Base-by-base conservation (phyloP, 2,113 vertebrate species). In the Mixornis gularis region DNA sequence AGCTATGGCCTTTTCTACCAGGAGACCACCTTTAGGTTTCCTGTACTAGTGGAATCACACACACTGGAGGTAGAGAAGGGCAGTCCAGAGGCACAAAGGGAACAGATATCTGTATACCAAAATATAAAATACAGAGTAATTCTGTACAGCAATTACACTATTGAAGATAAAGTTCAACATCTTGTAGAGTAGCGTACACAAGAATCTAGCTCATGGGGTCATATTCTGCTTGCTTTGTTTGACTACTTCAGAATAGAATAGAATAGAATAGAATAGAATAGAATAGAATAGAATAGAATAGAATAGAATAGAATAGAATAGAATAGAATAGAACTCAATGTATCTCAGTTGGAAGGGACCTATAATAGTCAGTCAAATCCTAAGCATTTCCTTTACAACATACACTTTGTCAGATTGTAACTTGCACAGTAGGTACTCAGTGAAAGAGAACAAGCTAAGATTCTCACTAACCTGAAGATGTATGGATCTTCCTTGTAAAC, bases 261-360 rank as follows among this genome's bases (percentile, higher is more conserved):
- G 64, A 21, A 64, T 2, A 30, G 76, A 15, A 52, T 10, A 36
- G 79, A 12, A 56, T 3, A 40, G 64, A 38, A 55, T 6, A 60
- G 66, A 32, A 62, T 3, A 51, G 68, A 46, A 44, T 3, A 44
- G 69, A 58, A 48, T 5, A 66, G 78, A n/a, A 68, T 40, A 68
- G 72, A 34, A 44, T 6, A 38, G 63, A 55, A 30, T 4, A 59
- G 76, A 43, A 52, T 2, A 36, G 46, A 46, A 44, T 3, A 36
- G 58, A 18, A 62, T 1, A 43, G 53, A 17, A 32, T 0, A 29
- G 40, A 38, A n/a, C 1, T 32, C 25, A 21, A 41, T 13, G n/a
- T 6, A 56, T 6, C 21, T 90, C 36, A 56, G 6, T 15, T 90
- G 51, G n/a, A 70, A 79, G 30, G 13, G 10, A 65, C 3, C 13